Percentiles rank a stretch among this genome's conserved stretches.
These are phyloP conservation scores for Polylopha cassiicola DNA, from an alignment of 2,888 invertebrate genomes.

Conservation along the genomic window DNA sequence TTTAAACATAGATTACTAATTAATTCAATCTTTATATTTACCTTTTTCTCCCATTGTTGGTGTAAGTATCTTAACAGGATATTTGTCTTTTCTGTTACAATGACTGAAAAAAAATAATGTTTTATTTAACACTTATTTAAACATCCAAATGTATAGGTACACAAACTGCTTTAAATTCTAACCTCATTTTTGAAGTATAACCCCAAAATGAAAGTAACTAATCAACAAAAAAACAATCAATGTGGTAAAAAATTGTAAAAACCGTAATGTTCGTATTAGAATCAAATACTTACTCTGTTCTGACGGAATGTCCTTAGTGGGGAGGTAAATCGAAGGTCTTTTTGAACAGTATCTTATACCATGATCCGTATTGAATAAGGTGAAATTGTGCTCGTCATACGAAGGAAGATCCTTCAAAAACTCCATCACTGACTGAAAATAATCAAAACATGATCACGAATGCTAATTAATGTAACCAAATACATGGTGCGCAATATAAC, in stretches of 20 bases:
- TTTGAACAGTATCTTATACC: constrained; percentile 89
- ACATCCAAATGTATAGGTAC: too few relatives aligned
- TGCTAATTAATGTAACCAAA: constrained; percentile 34
- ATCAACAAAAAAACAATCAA: too few relatives aligned
- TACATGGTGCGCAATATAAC: constrained; percentile 35
- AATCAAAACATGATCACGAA: constrained; percentile 29
- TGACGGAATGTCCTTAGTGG: constrained; percentile 94
- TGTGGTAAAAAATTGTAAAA: too few relatives aligned
- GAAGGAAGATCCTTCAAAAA: constrained; percentile 95
- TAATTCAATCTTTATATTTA: constrained; percentile 37
- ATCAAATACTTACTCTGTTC: constrained; percentile 86
- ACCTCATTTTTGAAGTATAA: too few relatives aligned
- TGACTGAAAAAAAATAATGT: constrained; percentile 80
- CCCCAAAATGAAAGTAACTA: too few relatives aligned
- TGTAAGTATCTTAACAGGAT: constrained; percentile 95
- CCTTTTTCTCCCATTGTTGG: constrained; percentile 97
- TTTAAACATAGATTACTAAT: background rate
- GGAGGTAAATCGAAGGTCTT: constrained; percentile 93
- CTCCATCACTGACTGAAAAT: constrained; percentile 90
- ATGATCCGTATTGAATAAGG: constrained; percentile 91
- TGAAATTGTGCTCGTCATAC: constrained; percentile 93
- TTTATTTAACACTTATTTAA: constrained; percentile 3
- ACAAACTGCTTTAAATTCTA: too few relatives aligned
- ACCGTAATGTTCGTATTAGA: too few relatives aligned
- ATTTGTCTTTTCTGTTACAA: constrained; percentile 96